phyloP scores from a whole-genome alignment of 2,888 invertebrate genomes.

The Rotaria macrura region DNA sequence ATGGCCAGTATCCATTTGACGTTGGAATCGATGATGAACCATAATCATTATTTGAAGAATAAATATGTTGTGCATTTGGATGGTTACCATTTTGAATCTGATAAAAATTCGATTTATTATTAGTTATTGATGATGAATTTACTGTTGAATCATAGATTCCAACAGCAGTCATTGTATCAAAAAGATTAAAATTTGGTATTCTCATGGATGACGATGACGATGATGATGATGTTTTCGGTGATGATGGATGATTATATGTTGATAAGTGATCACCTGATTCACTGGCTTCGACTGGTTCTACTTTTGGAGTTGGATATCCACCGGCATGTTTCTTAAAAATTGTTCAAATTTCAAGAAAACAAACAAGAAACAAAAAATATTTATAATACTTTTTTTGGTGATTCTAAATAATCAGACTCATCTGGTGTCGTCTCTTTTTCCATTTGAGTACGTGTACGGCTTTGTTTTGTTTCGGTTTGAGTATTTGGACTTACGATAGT shows the following conservation, averaged over 20 bases:
- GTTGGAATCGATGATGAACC: neutral
- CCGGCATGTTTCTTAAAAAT: neutral
- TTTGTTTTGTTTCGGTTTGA: neutral
- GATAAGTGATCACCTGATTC: slow-evolving; percentile 11
- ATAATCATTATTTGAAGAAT: neutral
- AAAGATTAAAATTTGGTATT: slow-evolving; percentile 9
- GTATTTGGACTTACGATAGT: neutral
- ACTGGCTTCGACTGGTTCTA: slow-evolving; percentile 1
- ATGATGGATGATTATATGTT: neutral
- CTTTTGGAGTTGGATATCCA: neutral
- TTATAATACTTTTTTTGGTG: neutral
- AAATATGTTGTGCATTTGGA: neutral
- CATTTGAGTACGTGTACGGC: neutral
- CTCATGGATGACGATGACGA: neutral
- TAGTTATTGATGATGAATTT: neutral
- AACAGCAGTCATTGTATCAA: neutral
- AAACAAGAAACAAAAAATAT: neutral
- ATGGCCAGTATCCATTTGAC: neutral
- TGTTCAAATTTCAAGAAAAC: neutral
- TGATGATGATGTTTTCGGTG: neutral
- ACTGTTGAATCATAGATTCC: neutral
- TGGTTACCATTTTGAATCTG: neutral
- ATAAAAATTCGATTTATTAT: neutral
- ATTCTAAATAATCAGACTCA: neutral
- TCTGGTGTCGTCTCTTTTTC: neutral